Conservation (phyloP, 2,113 vertebrate species). For the Scortum barcoo region DNA sequence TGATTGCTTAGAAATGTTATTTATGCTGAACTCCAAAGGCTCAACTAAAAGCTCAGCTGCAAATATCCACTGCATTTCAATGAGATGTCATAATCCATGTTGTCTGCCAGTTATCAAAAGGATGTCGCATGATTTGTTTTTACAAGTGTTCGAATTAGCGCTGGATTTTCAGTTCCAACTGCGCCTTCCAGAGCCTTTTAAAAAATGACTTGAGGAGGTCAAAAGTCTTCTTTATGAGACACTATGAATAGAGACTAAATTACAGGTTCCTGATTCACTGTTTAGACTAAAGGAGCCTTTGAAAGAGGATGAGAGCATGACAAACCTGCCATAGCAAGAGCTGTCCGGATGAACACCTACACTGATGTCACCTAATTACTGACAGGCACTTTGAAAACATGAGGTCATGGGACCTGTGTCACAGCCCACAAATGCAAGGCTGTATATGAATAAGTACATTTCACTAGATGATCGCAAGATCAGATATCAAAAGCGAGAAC, state of each 20-base stretch:
- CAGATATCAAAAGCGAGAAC: slow-evolving; percentile 30
- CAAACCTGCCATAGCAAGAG: slow-evolving; percentile 44
- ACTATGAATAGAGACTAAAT: slow-evolving; percentile 38
- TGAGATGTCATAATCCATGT: neutral
- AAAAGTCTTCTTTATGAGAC: slow-evolving; percentile 7
- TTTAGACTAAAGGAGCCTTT: slow-evolving; percentile 52
- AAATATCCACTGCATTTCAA: neutral
- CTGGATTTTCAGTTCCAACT: neutral
- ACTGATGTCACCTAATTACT: slow-evolving; percentile 59
- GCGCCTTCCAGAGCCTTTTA: neutral
- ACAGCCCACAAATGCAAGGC: neutral
- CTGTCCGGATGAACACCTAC: slow-evolving; percentile 35
- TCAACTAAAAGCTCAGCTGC: neutral
- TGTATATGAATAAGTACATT: slow-evolving; percentile 1
- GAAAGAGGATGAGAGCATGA: slow-evolving; percentile 31
- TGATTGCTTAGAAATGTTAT: neutral
- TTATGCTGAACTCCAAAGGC: neutral
- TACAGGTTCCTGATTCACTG: slow-evolving; percentile 34
- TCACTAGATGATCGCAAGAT: slow-evolving; percentile 29
- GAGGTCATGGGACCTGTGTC: slow-evolving; percentile 26
- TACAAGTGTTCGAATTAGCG: neutral
- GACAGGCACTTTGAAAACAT: slow-evolving; percentile 31
- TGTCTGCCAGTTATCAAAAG: neutral
- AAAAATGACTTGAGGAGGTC: slow-evolving; percentile 19
- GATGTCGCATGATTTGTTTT: slow-evolving; percentile 21